These are phyloP conservation scores for Synergus laeviventris DNA, from an alignment of 2,888 invertebrate genomes.

Conservation along the genomic window DNA sequence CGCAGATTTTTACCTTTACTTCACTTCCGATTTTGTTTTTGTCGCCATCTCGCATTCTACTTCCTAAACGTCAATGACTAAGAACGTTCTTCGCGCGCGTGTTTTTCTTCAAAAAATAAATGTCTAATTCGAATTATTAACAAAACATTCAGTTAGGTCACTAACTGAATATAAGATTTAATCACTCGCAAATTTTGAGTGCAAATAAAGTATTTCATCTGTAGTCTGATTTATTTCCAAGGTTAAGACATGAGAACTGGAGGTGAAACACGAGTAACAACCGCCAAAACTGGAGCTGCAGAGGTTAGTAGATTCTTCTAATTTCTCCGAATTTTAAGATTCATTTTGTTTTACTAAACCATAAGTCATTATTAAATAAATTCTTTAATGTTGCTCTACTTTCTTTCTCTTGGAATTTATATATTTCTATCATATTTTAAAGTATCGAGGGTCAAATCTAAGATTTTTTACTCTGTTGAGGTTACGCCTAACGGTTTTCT, in stretches of 20 bases:
- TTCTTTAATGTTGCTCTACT: neutral
- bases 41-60: neutral
- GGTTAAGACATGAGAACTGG: slow-evolving; percentile 53
- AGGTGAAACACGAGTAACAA: slow-evolving; percentile 65
- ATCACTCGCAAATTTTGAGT: neutral
- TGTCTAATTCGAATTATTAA: neutral
- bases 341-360: neutral
- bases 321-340: neutral
- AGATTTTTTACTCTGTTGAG: neutral
- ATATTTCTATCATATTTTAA: neutral
- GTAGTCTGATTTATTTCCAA: slow-evolving; percentile 8
- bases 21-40: neutral
- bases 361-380: neutral
- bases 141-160: neutral
- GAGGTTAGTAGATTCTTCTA: slow-evolving; percentile 64
- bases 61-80: no score
- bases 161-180: neutral
- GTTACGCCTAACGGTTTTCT: neutral
- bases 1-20: neutral
- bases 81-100: no score
- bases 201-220: neutral
- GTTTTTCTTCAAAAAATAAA: neutral
- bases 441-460: neutral
- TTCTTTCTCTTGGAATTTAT: neutral
- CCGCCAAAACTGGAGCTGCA: slow-evolving; percentile 61